These are phyloP conservation scores for Monarcha castaneiventris DNA, from an alignment of 2,113 vertebrate species.

Conservation along the genomic window DNA sequence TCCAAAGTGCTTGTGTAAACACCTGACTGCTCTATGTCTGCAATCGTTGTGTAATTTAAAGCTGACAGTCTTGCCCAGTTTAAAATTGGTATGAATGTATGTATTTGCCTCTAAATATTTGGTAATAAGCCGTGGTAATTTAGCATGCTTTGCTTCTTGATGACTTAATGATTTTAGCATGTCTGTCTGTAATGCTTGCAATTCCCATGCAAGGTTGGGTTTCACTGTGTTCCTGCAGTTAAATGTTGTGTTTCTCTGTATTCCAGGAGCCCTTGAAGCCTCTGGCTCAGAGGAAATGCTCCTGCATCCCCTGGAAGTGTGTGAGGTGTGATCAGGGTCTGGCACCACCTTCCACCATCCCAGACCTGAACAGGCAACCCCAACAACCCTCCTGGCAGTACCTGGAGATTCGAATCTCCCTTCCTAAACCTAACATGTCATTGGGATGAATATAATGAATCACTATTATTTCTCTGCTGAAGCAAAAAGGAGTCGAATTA, in stretches of 20 bases:
- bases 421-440: neutral
- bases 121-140: neutral
- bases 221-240: neutral
- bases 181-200: neutral
- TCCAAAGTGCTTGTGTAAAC: neutral
- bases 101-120: neutral
- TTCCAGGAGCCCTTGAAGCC: neutral
- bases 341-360: neutral
- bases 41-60: neutral
- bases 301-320: neutral
- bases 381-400: neutral
- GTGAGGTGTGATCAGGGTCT: neutral
- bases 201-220: neutral
- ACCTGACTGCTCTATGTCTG: neutral
- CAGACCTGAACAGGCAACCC: neutral
- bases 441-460: neutral
- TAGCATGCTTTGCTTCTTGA: neutral
- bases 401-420: neutral
- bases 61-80: neutral
- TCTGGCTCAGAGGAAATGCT: neutral
- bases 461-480: neutral
- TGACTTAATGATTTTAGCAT: neutral
- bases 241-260: neutral
- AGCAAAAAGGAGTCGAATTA: conserved; percentile 9
- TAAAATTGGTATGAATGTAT: neutral